These are phyloP conservation scores for Ormyrus rosae DNA, from an alignment of 2,888 invertebrate species.

Conservation along the genomic window DNA sequence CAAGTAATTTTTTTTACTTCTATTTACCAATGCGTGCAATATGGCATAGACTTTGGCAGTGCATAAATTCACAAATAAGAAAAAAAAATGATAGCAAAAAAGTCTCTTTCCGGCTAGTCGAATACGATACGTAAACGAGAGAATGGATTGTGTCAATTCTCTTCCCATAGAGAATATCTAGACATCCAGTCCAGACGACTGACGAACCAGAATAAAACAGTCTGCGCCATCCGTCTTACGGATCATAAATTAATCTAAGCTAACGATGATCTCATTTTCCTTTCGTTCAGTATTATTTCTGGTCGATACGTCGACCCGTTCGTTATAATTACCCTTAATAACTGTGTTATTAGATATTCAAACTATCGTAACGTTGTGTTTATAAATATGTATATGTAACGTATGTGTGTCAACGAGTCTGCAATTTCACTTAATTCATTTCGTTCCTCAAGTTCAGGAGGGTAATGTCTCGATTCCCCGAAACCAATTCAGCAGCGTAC, in stretches of 20 bases:
- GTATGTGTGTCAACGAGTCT: constrained; percentile 2
- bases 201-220: constrained; percentile 8
- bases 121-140: constrained; percentile 11
- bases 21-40: neutral
- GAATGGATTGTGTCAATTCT: constrained; percentile 81
- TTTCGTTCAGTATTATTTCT: neutral
- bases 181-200: constrained; percentile 75
- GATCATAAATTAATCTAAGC: constrained; percentile 22
- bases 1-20: no score
- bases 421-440: neutral
- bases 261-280: constrained; percentile 31
- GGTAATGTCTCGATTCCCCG: neutral
- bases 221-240: constrained; percentile 28
- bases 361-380: constrained; percentile 24
- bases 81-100: constrained; percentile 1
- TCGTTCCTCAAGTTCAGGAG: neutral
- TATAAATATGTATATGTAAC: constrained; percentile 31
- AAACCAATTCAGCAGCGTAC: no score
- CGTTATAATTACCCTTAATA: constrained; percentile 14
- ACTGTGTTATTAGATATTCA: constrained; percentile 42
- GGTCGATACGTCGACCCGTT: constrained; percentile 1
- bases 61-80: neutral
- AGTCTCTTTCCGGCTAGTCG: constrained; percentile 11
- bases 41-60: neutral
- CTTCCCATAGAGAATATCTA: constrained; percentile 81